A percentile compares a stretch with the other conserved stretches of the same genome.
Evolutionary conservation across 2,113 vertebrate species (phyloP).

Genomic region (Brienomyrus brachyistius): DNA sequence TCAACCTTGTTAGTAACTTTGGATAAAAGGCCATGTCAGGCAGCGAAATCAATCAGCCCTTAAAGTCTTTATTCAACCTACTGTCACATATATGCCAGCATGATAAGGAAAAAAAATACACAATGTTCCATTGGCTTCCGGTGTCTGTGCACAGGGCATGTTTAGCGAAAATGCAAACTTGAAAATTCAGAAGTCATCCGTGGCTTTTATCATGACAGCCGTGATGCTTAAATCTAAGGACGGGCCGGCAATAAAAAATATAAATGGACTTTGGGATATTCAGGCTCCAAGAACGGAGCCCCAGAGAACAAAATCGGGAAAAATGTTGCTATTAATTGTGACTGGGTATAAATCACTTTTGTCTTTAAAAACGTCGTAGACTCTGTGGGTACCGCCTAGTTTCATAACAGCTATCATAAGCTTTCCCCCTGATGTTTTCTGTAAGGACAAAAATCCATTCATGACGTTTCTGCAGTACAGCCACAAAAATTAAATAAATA

Average conservation of each 20-base stretch:
- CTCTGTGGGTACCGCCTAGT: not conserved
- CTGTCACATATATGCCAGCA: not conserved
- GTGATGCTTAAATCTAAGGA: not conserved
- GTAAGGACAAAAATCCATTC: slow-evolving; percentile 18
- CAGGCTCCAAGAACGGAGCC: not conserved
- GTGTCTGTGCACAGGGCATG: not conserved
- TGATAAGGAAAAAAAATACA: not conserved
- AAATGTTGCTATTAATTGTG: not conserved
- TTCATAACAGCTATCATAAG: not conserved
- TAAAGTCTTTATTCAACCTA: not conserved
- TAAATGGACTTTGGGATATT: not conserved
- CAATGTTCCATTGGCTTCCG: not conserved
- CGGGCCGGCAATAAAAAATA: not conserved
- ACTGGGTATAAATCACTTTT: not conserved
- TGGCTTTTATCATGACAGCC: not conserved
- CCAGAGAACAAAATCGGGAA: not conserved
- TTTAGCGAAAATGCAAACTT: not conserved
- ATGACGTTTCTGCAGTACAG: not conserved
- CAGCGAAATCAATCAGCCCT: not conserved
- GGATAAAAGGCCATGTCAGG: not conserved
- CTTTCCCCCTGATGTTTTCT: not conserved
- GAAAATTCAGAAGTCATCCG: not conserved
- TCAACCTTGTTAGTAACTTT: not conserved
- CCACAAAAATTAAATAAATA: slow-evolving; percentile 32
- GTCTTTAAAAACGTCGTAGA: not conserved